Conservation (phyloP, 2,888 invertebrate species). For the Hoplodrina blanda region DNA sequence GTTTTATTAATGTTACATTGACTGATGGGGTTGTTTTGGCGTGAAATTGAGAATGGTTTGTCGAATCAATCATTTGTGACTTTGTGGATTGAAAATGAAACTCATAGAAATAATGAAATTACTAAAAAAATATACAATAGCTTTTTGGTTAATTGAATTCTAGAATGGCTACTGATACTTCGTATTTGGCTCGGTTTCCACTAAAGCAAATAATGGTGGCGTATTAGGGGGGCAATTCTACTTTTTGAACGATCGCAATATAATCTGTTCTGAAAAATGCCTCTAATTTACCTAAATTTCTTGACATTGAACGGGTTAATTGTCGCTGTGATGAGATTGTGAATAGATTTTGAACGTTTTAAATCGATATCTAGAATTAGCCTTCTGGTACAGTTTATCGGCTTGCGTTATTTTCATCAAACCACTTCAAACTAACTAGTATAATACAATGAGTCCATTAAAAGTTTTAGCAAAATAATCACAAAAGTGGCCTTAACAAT, state of each 20-base stretch:
- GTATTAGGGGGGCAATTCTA: no score
- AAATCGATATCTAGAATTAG: no score
- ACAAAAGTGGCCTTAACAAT: conserved; percentile 6
- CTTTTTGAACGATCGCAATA: no score
- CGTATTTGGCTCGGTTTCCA: neutral
- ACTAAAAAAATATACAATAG: conserved; percentile 6
- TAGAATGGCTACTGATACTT: no score
- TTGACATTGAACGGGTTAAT: no score
- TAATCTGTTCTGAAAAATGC: no score
- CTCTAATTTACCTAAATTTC: no score
- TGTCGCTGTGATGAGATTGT: no score
- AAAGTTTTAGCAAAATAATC: conserved; percentile 37
- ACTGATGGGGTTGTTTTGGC: conserved; percentile 33
- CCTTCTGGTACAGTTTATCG: no score
- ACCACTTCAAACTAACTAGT: neutral
- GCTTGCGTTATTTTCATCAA: neutral
- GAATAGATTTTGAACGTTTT: no score
- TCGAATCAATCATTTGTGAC: conserved; percentile 7
- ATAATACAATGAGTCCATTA: conserved; percentile 7
- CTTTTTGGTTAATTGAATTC: neutral
- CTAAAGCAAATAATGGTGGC: neutral
- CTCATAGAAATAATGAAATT: conserved; percentile 20
- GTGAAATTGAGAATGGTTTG: conserved; percentile 27
- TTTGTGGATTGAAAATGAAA: conserved; percentile 12
- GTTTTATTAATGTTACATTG: conserved; percentile 60